phyloP scores from a whole-genome alignment of 2,888 invertebrate genomes.

The Pammene aurita region DNA sequence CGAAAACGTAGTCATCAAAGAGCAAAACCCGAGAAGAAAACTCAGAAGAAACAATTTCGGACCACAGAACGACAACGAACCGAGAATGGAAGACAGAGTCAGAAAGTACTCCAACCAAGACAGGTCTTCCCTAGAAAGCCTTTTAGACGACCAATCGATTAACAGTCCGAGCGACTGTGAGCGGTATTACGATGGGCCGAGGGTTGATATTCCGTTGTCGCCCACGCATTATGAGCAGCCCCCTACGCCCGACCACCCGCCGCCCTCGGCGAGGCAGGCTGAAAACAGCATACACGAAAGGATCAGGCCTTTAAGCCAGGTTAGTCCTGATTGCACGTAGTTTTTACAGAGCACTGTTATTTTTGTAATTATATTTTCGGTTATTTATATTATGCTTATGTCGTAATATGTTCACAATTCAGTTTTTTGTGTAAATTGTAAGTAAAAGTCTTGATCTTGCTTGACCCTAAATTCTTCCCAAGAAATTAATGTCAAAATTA shows the following conservation, averaged over 20 bases:
- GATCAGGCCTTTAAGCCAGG: constrained; percentile 95
- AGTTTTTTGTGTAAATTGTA: neutral
- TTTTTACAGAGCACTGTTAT: constrained; percentile 10
- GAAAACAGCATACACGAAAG: constrained; percentile 94
- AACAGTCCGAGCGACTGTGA: constrained; percentile 80
- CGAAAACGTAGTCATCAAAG: constrained; percentile 88
- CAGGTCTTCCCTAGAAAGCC: constrained; percentile 84
- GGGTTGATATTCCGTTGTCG: constrained; percentile 87
- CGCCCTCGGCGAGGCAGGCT: constrained; percentile 94
- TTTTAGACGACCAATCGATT: constrained; percentile 83
- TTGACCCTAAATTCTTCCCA: neutral
- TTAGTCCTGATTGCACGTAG: constrained; percentile 79
- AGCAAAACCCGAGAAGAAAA: constrained; percentile 88
- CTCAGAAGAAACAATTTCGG: constrained; percentile 84
- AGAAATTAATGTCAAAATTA: neutral
- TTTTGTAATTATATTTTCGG: neutral
- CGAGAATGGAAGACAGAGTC: constrained; percentile 71
- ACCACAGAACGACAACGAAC: constrained; percentile 85
- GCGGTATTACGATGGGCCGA: constrained; percentile 69
- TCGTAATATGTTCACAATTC: neutral
- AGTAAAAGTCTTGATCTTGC: neutral
- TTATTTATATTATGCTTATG: constrained; percentile 2
- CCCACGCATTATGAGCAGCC: constrained; percentile 96
- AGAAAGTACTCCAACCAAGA: constrained; percentile 81
- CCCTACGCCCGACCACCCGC: constrained; percentile 97